These are phyloP conservation scores for Physocephala rufipes DNA, from an alignment of 2,888 invertebrate genomes.

Conservation along the genomic window DNA sequence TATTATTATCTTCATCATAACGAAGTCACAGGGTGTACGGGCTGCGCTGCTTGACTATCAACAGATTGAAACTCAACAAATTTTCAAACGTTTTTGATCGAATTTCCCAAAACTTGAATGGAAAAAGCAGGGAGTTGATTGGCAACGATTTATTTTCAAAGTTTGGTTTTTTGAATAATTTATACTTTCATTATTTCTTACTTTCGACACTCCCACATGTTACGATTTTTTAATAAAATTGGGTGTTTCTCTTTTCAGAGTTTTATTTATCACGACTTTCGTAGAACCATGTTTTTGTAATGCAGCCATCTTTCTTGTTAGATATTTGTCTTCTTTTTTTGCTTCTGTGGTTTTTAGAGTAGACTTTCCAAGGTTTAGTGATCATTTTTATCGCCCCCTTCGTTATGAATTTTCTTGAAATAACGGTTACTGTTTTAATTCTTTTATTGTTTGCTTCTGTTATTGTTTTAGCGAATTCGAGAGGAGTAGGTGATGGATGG, in stretches of 20 bases:
- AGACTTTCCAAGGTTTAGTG: slow-evolving; percentile 31
- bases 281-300: background rate
- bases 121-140: too few species aligned
- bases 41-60: too few species aligned
- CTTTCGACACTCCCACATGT: background rate
- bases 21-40: too few species aligned
- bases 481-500: slow-evolving; percentile 34
- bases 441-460: too few species aligned
- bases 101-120: too few species aligned
- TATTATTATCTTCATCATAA: too few species aligned
- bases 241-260: slow-evolving; percentile 1
- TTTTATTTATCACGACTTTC: background rate
- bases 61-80: too few species aligned
- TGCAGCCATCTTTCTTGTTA: background rate
- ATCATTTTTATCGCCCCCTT: slow-evolving; percentile 4
- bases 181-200: background rate
- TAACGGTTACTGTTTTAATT: background rate
- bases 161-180: background rate
- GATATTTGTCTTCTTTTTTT: background rate
- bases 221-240: slow-evolving; percentile 9
- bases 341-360: background rate
- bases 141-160: too few species aligned
- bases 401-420: background rate
- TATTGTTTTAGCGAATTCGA: background rate
- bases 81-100: too few species aligned